A percentile compares a stretch with the other conserved stretches of the same genome.
These are phyloP conservation scores for Cistogaster globosa DNA, from an alignment of 2,888 invertebrate species.

Conservation along the genomic window DNA sequence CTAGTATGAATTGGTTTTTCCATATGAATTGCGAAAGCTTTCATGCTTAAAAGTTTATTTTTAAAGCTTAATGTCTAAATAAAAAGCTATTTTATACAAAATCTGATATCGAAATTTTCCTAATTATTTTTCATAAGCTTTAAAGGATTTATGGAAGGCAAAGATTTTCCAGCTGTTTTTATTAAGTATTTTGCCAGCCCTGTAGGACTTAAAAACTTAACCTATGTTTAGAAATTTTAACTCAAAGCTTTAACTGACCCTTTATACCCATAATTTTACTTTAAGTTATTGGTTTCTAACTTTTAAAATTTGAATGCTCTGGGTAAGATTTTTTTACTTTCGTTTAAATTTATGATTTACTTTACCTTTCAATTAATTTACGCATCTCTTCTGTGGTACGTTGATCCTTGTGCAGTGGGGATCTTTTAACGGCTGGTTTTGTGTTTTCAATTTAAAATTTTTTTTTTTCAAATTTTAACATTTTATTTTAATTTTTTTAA, in stretches of 20 bases:
- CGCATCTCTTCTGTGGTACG: slow-evolving; percentile 98
- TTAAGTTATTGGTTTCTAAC: slow-evolving; percentile 29
- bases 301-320: slow-evolving; percentile 19
- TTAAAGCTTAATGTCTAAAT: too few species aligned
- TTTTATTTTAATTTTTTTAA: slow-evolving; percentile 61
- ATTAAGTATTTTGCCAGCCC: neutral
- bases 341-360: slow-evolving; percentile 79
- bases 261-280: slow-evolving; percentile 3
- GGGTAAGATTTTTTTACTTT: slow-evolving; percentile 10
- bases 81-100: too few species aligned
- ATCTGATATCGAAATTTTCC: too few species aligned
- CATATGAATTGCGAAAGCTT: too few species aligned
- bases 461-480: slow-evolving; percentile 48
- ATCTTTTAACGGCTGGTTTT: slow-evolving; percentile 85
- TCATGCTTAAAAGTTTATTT: too few species aligned
- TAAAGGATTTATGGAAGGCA: too few species aligned
- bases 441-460: slow-evolving; percentile 54
- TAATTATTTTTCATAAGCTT: too few species aligned
- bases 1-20: too few species aligned
- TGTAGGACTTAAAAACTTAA: neutral
- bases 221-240: neutral
- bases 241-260: slow-evolving; percentile 28
- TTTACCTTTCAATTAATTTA: slow-evolving; percentile 98
- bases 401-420: slow-evolving; percentile 92
- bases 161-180: too few species aligned